Percentiles rank a stretch among this genome's conserved stretches.
Conservation (phyloP, 2,888 invertebrate species). For the Aphodius granarius region DNA sequence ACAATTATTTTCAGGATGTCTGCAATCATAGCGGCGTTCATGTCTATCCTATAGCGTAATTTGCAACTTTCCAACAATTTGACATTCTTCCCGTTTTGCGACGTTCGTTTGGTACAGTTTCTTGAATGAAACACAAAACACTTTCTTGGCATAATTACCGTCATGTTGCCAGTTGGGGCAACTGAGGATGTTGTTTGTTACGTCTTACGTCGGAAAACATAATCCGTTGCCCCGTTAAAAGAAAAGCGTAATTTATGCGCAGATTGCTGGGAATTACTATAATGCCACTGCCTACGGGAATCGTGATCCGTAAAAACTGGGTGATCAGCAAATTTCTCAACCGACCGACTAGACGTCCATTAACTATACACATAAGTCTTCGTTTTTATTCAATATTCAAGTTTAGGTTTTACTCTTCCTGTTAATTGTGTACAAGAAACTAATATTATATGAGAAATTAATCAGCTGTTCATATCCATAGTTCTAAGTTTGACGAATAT, state of each 20-base stretch:
- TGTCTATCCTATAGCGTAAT: background rate
- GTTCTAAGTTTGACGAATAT: too few relatives aligned
- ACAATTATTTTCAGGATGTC: slow-evolving; percentile 14
- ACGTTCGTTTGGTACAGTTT: background rate
- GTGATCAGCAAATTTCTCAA: background rate
- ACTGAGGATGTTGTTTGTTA: background rate
- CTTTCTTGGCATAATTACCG: background rate
- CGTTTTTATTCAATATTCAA: background rate
- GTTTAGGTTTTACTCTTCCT: background rate
- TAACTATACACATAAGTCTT: background rate
- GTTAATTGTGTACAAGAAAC: too few relatives aligned
- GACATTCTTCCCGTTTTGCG: background rate
- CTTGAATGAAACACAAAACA: background rate
- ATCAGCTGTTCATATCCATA: too few relatives aligned
- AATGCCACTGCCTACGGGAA: background rate
- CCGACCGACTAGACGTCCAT: background rate
- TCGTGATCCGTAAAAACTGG: background rate
- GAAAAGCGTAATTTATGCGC: slow-evolving; percentile 9
- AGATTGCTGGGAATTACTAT: background rate
- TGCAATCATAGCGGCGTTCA: slow-evolving; percentile 9
- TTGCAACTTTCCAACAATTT: slow-evolving; percentile 12
- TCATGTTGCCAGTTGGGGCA: background rate
- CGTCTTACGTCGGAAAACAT: background rate
- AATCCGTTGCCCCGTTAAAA: background rate
- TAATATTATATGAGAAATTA: too few relatives aligned